phyloP scores from a whole-genome alignment of 2,113 vertebrate species.

The Laterallus jamaicensis region DNA sequence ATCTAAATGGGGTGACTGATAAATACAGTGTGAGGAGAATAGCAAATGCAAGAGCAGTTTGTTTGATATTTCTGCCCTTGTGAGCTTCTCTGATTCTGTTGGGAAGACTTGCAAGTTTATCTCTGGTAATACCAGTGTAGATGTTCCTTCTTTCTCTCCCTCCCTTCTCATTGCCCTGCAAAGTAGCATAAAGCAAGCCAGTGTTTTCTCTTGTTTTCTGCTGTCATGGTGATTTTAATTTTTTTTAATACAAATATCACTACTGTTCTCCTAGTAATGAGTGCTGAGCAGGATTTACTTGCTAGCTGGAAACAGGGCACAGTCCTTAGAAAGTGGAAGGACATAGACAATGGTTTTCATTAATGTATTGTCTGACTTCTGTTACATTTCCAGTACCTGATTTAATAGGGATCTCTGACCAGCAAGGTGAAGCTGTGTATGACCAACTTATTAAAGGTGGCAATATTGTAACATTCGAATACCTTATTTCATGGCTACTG shows the following conservation, averaged over 20 bases:
- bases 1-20: neutral
- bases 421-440: neutral
- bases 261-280: neutral
- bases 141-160: neutral
- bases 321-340: neutral
- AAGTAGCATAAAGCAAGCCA: neutral
- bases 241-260: neutral
- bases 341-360: rapidly evolving
- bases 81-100: neutral
- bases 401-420: neutral
- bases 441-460: neutral
- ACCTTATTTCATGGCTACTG: neutral
- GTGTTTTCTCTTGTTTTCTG: neutral
- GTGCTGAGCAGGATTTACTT: neutral
- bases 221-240: neutral
- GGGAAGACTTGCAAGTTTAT: neutral
- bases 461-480: neutral
- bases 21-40: neutral
- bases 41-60: neutral
- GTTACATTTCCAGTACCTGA: neutral
- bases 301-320: neutral
- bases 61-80: neutral
- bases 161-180: neutral
- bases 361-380: neutral
- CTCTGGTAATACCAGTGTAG: neutral